Conservation (phyloP, 2,113 vertebrate genomes). For the Callorhinus ursinus region DNA sequence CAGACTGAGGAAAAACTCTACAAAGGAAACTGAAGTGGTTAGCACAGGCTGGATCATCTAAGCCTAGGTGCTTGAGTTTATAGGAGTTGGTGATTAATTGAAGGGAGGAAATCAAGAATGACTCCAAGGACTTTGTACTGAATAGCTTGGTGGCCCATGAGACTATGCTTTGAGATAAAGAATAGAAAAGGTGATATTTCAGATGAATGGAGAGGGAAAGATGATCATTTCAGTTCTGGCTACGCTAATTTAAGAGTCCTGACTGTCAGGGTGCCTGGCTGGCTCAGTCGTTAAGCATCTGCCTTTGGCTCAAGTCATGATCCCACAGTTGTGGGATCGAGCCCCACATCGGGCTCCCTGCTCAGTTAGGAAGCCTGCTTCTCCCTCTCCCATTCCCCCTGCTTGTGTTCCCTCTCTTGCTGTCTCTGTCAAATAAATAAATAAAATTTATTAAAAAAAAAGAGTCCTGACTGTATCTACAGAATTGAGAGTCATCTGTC, state of each 20-base stretch:
- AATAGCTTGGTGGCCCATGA: background rate
- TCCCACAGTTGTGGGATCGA: too few relatives aligned
- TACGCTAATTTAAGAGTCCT: background rate
- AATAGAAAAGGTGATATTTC: background rate
- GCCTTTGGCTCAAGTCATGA: too few relatives aligned
- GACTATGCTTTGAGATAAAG: background rate
- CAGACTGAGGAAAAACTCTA: background rate
- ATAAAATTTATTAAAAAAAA: too few relatives aligned
- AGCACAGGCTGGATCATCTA: background rate
- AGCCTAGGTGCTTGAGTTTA: background rate
- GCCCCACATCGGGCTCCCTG: too few relatives aligned
- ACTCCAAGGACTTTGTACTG: background rate
- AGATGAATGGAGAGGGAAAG: background rate
- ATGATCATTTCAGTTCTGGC: background rate
- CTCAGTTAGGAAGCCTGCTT: too few relatives aligned
- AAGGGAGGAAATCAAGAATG: background rate
- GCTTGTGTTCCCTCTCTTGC: too few relatives aligned
- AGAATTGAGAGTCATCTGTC: background rate
- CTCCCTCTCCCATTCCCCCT: too few relatives aligned
- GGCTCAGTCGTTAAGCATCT: too few relatives aligned
- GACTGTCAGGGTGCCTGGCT: too few relatives aligned
- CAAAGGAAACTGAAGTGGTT: background rate
- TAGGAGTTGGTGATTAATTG: background rate
- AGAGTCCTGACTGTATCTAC: too few relatives aligned
- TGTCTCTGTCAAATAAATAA: too few relatives aligned